Evolutionary conservation across 2,888 invertebrate species (phyloP).

Genomic region (Tillus elongatus): DNA sequence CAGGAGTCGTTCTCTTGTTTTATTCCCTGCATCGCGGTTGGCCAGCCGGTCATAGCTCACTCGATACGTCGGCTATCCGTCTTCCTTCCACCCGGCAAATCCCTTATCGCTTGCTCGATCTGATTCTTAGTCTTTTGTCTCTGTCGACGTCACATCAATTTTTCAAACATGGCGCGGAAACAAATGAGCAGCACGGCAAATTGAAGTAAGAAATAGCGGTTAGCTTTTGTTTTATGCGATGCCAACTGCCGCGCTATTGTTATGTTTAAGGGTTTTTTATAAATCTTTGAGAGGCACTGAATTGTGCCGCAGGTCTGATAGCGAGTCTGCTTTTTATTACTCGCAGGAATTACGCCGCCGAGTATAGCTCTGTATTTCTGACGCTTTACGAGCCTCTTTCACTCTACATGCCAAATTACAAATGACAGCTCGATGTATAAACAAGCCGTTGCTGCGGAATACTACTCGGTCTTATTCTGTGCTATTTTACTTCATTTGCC

Average conservation of each 20-base stretch:
- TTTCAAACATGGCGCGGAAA: conserved; percentile 43
- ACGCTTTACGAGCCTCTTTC: conserved; percentile 2
- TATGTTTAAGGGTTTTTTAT: conserved; percentile 38
- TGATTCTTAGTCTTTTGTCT: conserved; percentile 41
- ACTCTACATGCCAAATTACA: conserved; percentile 23
- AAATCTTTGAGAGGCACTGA: conserved; percentile 34
- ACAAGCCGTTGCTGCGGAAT: conserved; percentile 9
- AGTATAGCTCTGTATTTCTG: conserved; percentile 20
- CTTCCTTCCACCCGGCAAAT: conserved; percentile 30
- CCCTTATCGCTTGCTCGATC: conserved; percentile 34
- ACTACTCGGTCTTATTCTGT: too few species aligned
- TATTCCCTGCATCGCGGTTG: conserved; percentile 37
- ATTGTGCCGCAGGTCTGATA: conserved; percentile 30
- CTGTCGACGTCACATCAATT: conserved; percentile 45
- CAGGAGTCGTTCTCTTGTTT: conserved; percentile 37
- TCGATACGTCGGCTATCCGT: conserved; percentile 28
- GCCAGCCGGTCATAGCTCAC: conserved; percentile 36
- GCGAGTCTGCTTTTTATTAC: conserved; percentile 37
- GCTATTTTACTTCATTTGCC: too few species aligned
- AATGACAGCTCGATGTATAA: conserved; percentile 25
- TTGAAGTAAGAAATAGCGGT: conserved; percentile 46
- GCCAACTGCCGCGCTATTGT: conserved; percentile 42
- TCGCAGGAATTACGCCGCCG: conserved; percentile 31
- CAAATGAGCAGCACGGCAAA: conserved; percentile 44
- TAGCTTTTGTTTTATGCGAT: conserved; percentile 44